Base-by-base conservation (phyloP, 2,797 vertebrate species). In the Protosalanx chinensis region DNA sequence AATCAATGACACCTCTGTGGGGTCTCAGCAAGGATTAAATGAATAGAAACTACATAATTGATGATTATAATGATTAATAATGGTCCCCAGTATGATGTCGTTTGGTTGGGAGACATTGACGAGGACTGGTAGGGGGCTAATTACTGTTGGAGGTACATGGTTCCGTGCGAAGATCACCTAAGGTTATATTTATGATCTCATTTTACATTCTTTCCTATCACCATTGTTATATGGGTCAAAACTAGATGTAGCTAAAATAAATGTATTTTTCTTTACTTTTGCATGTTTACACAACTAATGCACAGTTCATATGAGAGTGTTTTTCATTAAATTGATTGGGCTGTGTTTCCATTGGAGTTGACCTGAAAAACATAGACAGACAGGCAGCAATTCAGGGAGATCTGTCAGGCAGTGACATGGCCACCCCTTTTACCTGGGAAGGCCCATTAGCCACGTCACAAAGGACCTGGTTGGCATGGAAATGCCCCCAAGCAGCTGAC, bases 11-110 rank as follows among this genome's bases (percentile, higher is more conserved):
- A 62, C 64, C 64, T 73, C 58, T 37, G 41, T 41, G 41, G 35
- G 16, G 33, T 30, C 68, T 35, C 70, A 15, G 33, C 8, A 63
- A 58, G 53, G 30, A 68, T 64, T 75, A 75, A 73, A 64, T 77
- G 71, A 78, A 81, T 78, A 59, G 63, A 77, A 75, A 51, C 64
- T 75, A 72, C 69, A 78, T 75, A 66, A 76, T 76, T 68, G 68
- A 81, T 78, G 73, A 72, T 73, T 62, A 71, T 63, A 60, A 62
- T 73, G 67, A 80, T 80, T 75, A 78, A 81, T 71, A 73, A 77
- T 72, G 72, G 66, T 72, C 70, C 60, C 56, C 57, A 59, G 70
- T 71, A 59, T 73, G 56, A 64, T 59, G 67, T 73, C 67, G 65
- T 70, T 61, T 59, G 51, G 71, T 29, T 64, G 10, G 63, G 53